Base-by-base conservation (phyloP, 2,113 vertebrate species). In the Muntiacus muntjak region DNA sequence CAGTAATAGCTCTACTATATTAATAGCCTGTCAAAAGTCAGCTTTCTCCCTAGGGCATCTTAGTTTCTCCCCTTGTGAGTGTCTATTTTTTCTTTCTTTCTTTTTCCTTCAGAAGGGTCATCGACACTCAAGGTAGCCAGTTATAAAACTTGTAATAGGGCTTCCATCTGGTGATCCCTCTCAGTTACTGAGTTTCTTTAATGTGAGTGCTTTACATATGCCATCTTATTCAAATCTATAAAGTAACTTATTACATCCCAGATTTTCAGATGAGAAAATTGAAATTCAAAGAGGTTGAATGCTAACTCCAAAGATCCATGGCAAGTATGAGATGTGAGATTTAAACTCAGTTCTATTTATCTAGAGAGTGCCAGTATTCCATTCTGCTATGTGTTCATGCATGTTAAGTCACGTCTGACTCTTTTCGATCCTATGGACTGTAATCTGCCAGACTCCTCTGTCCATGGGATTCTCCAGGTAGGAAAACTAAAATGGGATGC, bases 11-110 rank as follows among this genome's bases (percentile, higher is more conserved):
- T 84, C 55, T 6, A 13, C 30, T 83, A 3, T 71, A 82, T 86
- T 91, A 91, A 82, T 40, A 94, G 89, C 91, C 82, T 78, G 43
- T 62, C 89, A 26, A 54, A 58, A 78, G 60, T 82, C 40, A 21
- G 2, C 87, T 12, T 1, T 91, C 60, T 91, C 64, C 26, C 58
- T 30, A 8, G 74, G 82, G 54, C 26, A 88, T 16, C 67, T 88
- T 19, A 28, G 30, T 45, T 79, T 90, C 92, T 95, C 36, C 86
- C 52, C 43, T 82, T 52, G 47, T 26, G 47, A 94, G 54, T 13
- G 13, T 67, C 21, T 57, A 5, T 60, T 93, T 84, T 93, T 83
- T 50, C 28, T 87, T 50, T 52, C 45, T 74, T 74, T 76, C 7
- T 82, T 87, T n/a, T 62, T 57, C 23, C 7, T 60, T 87, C 6